phyloP scores from a whole-genome alignment of 2,113 vertebrate species.

The Quiscalus mexicanus region DNA sequence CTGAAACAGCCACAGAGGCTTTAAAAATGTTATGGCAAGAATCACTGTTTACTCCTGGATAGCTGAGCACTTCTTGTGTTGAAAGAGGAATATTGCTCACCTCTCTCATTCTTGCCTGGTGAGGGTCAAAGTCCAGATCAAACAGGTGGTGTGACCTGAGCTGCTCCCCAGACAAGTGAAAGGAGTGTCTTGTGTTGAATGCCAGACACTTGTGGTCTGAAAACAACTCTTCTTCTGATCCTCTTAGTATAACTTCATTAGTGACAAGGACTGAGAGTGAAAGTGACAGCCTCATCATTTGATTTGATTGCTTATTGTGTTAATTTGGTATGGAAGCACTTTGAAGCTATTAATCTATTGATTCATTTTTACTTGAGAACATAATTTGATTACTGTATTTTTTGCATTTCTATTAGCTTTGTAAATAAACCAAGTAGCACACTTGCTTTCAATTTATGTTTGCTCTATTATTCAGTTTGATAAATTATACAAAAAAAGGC shows the following conservation, averaged over 20 bases:
- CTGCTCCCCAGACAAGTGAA: neutral
- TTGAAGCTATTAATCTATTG: slow-evolving; percentile 21
- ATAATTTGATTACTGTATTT: slow-evolving; percentile 21
- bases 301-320: slow-evolving; percentile 43
- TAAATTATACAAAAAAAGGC: neutral
- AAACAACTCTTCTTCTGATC: neutral
- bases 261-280: neutral
- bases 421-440: slow-evolving; percentile 6
- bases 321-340: neutral
- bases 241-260: neutral
- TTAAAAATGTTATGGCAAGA: neutral
- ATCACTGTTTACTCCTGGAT: neutral
- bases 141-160: neutral
- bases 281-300: slow-evolving; percentile 14
- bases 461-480: neutral
- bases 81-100: neutral
- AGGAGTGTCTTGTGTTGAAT: neutral
- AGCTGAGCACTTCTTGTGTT: neutral
- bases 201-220: neutral
- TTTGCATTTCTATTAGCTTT: slow-evolving; percentile 30
- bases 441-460: neutral
- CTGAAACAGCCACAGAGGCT: neutral
- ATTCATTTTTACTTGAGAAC: slow-evolving; percentile 15
- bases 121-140: neutral
- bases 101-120: neutral